These are phyloP conservation scores for Pycnonotus jocosus DNA, from an alignment of 2,113 vertebrate species.

Conservation along the genomic window DNA sequence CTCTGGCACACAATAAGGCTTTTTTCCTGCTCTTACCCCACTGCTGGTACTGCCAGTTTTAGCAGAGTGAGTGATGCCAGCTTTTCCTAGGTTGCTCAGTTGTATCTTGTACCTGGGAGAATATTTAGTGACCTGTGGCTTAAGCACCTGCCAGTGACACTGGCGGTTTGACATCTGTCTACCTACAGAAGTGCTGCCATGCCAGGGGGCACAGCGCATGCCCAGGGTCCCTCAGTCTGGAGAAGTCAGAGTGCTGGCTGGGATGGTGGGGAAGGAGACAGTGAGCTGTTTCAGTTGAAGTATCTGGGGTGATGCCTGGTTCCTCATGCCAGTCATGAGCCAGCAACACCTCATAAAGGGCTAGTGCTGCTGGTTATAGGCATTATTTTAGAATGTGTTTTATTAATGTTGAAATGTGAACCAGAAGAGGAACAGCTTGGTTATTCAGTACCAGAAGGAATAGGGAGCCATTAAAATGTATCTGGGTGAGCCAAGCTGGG, in stretches of 20 bases:
- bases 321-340: not conserved
- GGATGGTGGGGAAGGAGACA: not conserved
- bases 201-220: fast-evolving
- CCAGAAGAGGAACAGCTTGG: not conserved
- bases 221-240: not conserved
- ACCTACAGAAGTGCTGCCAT: not conserved
- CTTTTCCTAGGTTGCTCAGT: not conserved
- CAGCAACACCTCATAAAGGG: not conserved
- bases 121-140: not conserved
- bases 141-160: not conserved
- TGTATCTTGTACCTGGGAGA: not conserved
- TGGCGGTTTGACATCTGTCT: not conserved
- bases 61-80: not conserved
- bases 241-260: not conserved
- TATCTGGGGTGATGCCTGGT: not conserved
- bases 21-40: not conserved
- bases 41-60: not conserved
- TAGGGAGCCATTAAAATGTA: constrained; percentile 1
- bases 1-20: not conserved
- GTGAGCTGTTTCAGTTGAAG: fast-evolving
- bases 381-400: not conserved
- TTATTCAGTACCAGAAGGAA: not conserved
- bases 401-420: not conserved
- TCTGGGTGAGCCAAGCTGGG: not conserved
- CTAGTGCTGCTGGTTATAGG: not conserved